Evolutionary conservation across 2,113 vertebrate species (phyloP).

Genomic region (Myotis yumanensis): DNA sequence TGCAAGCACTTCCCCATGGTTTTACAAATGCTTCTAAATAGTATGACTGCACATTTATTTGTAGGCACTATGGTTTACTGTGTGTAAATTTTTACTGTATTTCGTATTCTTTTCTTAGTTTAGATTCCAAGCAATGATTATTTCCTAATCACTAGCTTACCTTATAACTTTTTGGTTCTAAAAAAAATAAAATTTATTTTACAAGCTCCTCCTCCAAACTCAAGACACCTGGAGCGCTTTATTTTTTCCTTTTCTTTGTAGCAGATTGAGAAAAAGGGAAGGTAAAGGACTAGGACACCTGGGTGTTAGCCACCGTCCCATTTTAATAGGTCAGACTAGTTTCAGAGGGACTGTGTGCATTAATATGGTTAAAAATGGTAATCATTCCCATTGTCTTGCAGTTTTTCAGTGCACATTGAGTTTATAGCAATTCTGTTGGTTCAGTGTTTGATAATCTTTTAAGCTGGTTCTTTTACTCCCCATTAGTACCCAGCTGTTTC

Average conservation of each 20-base stretch:
- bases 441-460: neutral
- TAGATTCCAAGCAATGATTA: constrained; percentile 16
- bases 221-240: neutral
- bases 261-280: neutral
- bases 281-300: neutral
- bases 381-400: neutral
- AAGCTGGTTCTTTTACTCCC: neutral
- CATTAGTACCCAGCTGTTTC: neutral
- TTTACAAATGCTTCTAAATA: constrained; percentile 46
- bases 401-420: neutral
- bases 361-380: neutral
- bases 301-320: neutral
- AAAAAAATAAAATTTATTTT: neutral
- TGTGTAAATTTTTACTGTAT: neutral
- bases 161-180: neutral
- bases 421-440: neutral
- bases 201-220: neutral
- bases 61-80: neutral
- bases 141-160: constrained; percentile 1
- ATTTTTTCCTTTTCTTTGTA: neutral
- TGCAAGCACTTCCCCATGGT: neutral
- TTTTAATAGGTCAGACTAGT: neutral
- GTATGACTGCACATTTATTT: neutral
- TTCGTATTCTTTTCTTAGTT: constrained; percentile 20
- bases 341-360: neutral